Evolutionary conservation across 2,113 vertebrate genomes (phyloP).

Genomic region (Cephalopholis sonnerati): DNA sequence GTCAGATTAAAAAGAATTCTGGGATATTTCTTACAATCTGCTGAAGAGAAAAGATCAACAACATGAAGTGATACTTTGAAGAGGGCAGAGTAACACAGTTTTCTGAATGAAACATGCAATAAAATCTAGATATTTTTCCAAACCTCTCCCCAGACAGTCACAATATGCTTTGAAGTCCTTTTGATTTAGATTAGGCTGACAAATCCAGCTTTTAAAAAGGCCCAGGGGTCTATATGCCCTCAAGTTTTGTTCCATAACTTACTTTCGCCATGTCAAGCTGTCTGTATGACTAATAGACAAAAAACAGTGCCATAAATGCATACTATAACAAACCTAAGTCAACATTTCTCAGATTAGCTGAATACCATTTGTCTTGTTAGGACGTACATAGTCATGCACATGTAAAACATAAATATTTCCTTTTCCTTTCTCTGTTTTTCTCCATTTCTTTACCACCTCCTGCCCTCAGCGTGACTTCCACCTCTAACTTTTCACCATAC

Average conservation of each 20-base stretch:
- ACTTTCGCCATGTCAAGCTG: neutral
- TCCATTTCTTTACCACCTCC: neutral
- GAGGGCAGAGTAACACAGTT: neutral
- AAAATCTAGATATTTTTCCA: neutral
- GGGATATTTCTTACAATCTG: neutral
- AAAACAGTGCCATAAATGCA: neutral
- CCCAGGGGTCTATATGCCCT: neutral
- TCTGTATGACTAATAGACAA: neutral
- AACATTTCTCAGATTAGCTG: neutral
- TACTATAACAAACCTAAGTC: neutral
- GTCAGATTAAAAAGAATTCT: neutral
- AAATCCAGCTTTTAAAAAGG: neutral
- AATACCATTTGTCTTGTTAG: conserved; percentile 11
- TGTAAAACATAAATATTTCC: neutral
- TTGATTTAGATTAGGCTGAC: neutral
- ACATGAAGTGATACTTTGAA: neutral
- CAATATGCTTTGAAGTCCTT: conserved; percentile 4
- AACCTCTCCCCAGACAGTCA: neutral
- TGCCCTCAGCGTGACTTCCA: conserved; percentile 22
- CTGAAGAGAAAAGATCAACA: neutral
- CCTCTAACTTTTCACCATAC: neutral
- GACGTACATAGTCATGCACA: neutral
- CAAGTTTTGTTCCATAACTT: neutral
- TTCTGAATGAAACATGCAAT: conserved; percentile 5
- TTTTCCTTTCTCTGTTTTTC: neutral